Base-by-base conservation (phyloP, 2,797 vertebrate species). In the Heliangelus exortis region DNA sequence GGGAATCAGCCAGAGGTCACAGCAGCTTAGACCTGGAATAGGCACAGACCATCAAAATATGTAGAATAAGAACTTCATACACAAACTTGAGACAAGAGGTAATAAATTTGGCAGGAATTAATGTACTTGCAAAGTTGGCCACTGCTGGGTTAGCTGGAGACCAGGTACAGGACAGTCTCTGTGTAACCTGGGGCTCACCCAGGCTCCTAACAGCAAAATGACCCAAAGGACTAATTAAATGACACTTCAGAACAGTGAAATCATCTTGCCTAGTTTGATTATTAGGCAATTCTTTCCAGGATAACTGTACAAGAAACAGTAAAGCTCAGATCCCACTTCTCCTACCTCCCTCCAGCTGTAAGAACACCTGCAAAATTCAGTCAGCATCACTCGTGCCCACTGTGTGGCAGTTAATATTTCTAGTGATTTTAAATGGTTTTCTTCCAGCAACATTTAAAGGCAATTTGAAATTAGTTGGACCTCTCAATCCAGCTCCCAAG, bases 401-500 rank as follows among this genome's bases (percentile, higher is more conserved):
- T 2, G 0, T 43, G 7, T 2, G 20, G 29, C 79, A 53, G 10
- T 67, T 65, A 11, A 19, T 78, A 22, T 55, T 89, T 62, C 75
- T 45, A 72, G 11, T 1, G 8, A 66, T 62, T 61, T 34, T 12
- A 90, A 82, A 29, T 12, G 15, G 29, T 69, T 84, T 84, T 59
- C 53, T 62, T 15, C 61, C 41, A 62, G 74, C 82, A 85, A 26
- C 43, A 72, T 68, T 33, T 45, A 54, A 87, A 78, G 43, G 5
- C 14, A 66, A 91, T 77, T n/a, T 58, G 69, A 80, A 92, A 87
- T 93, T 21, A 86, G 63, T 5, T 82, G 22, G n/a, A 73, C 31
- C 25, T 92, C 72, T 81, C 82, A 47, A 26, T 33, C 47, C 59
- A 79, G 45, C n/a, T 88, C 89, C 93, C 87, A 29, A 13, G 79